A percentile compares a stretch with the other conserved stretches of the same genome.
These are phyloP conservation scores for Tetanocera ferruginea DNA, from an alignment of 2,888 invertebrate genomes.

Conservation along the genomic window DNA sequence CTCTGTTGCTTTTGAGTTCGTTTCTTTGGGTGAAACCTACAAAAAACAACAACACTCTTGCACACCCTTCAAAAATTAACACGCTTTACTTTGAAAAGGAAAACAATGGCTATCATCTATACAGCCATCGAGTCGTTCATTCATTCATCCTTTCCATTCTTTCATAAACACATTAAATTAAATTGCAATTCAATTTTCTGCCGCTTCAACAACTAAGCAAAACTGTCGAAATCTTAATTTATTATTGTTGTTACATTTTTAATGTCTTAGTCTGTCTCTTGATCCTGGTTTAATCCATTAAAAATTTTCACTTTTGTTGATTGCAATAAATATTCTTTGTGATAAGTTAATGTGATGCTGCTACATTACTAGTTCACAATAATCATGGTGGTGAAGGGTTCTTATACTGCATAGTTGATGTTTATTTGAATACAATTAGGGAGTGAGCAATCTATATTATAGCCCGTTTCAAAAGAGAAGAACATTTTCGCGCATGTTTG, in stretches of 20 bases:
- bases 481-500: no score
- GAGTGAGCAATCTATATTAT: no score
- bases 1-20: no score
- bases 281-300: conserved; percentile 29
- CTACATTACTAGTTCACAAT: no score
- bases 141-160: background rate
- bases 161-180: conserved; percentile 62
- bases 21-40: no score
- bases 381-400: no score
- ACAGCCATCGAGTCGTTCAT: background rate
- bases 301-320: conserved; percentile 26
- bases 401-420: background rate
- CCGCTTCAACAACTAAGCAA: conserved; percentile 22
- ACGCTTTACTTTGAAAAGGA: no score
- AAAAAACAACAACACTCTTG: no score
- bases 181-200: conserved; percentile 57
- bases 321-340: conserved; percentile 18
- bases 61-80: no score
- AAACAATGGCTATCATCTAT: no score
- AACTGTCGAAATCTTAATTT: conserved; percentile 45
- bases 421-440: no score
- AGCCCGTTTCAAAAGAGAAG: background rate
- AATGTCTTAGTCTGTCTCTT: background rate
- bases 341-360: no score
- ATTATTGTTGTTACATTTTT: conserved; percentile 21